Evolutionary conservation across 2,888 invertebrate species (phyloP).

Genomic region (Agrochola circellaris): DNA sequence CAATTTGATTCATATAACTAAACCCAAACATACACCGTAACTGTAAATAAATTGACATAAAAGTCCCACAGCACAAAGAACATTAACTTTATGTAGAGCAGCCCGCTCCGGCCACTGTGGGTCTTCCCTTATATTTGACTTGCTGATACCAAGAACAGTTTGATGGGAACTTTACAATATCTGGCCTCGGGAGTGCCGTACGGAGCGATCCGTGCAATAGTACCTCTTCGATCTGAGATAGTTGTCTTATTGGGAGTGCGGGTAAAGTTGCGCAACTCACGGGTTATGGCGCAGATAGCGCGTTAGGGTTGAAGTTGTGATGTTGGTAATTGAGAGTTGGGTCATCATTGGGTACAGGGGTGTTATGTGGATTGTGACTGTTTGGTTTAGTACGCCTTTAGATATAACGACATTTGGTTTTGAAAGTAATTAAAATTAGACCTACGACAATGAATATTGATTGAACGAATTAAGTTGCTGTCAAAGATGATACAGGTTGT

Average conservation of each 20-base stretch:
- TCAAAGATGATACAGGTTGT: not conserved
- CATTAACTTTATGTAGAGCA: slow-evolving; percentile 48
- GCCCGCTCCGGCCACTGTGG: slow-evolving; percentile 24
- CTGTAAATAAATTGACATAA: slow-evolving; percentile 21
- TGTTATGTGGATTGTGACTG: slow-evolving; percentile 31
- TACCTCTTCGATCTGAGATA: slow-evolving; percentile 62
- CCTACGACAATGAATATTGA: not conserved
- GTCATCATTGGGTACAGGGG: slow-evolving; percentile 24
- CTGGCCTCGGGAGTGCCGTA: slow-evolving; percentile 66
- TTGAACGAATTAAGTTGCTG: not conserved
- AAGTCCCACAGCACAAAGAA: slow-evolving; percentile 35
- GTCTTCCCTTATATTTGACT: slow-evolving; percentile 69
- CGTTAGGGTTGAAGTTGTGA: slow-evolving; percentile 37
- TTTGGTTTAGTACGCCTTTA: not conserved
- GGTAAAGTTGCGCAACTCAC: slow-evolving; percentile 39
- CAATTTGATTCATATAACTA: slow-evolving; percentile 4
- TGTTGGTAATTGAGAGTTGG: slow-evolving; percentile 31
- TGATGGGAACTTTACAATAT: slow-evolving; percentile 74
- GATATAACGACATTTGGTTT: not conserved
- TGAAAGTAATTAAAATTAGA: not conserved
- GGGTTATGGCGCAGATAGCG: slow-evolving; percentile 37
- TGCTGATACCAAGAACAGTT: slow-evolving; percentile 74
- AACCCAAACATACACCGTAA: not conserved
- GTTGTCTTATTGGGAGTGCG: slow-evolving; percentile 53
- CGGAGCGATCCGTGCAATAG: slow-evolving; percentile 57